phyloP scores from a whole-genome alignment of 2,797 vertebrate genomes.

The Hoplostethus mediterraneus region DNA sequence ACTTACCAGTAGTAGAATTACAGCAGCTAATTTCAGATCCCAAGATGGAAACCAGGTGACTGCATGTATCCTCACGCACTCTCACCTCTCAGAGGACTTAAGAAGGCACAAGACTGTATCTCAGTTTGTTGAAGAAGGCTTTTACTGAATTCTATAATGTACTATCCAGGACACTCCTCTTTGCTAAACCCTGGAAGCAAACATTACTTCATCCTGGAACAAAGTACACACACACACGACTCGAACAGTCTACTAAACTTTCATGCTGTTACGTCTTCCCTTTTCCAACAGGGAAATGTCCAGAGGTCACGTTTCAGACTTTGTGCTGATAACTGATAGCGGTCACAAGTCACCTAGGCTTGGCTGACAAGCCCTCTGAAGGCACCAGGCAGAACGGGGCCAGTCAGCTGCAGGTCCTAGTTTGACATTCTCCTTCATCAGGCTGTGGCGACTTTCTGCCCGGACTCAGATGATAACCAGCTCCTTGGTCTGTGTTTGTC shows the following conservation, averaged over 20 bases:
- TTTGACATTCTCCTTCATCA: slow-evolving; percentile 2
- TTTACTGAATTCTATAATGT: slow-evolving; percentile 30
- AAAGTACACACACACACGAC: slow-evolving; percentile 28
- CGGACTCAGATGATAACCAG: slow-evolving; percentile 48
- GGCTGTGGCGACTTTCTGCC: neutral
- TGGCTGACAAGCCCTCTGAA: neutral
- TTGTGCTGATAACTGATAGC: slow-evolving; percentile 41
- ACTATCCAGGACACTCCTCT: slow-evolving; percentile 58
- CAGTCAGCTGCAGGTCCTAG: neutral
- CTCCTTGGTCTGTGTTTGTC: slow-evolving; percentile 9
- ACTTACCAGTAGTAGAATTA: slow-evolving; percentile 59
- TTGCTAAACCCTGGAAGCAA: slow-evolving; percentile 52
- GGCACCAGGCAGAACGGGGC: neutral
- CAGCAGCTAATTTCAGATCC: slow-evolving; percentile 6
- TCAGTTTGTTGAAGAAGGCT: slow-evolving; percentile 21
- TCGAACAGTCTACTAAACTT: neutral
- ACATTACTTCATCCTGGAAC: slow-evolving; percentile 45
- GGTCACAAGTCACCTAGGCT: neutral
- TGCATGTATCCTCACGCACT: slow-evolving; percentile 1
- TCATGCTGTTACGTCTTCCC: neutral
- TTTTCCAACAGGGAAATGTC: neutral
- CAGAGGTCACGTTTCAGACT: slow-evolving; percentile 31
- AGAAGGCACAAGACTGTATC: neutral
- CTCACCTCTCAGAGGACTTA: slow-evolving; percentile 1
- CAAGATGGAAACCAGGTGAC: slow-evolving; percentile 6